Evolutionary conservation across 2,113 vertebrate species (phyloP).

Genomic region (Centropus unirufus): DNA sequence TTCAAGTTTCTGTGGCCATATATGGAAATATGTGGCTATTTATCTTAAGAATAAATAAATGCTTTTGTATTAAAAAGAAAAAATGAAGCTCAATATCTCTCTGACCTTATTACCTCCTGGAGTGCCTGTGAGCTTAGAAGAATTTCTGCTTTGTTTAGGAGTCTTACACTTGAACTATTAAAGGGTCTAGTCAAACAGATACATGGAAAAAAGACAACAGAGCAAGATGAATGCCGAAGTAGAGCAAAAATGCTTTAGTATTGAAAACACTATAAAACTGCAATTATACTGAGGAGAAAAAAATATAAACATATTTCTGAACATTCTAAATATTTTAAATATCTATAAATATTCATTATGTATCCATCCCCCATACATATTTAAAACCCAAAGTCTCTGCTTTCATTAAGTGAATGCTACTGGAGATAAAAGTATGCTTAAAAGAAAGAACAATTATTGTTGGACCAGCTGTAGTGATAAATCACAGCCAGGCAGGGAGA

Average conservation of each 20-base stretch:
- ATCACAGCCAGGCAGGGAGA: slow-evolving; percentile 59
- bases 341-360: slow-evolving; percentile 68
- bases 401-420: slow-evolving; percentile 60
- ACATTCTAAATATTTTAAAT: slow-evolving; percentile 66
- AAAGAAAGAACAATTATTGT: slow-evolving; percentile 67
- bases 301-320: slow-evolving; percentile 34
- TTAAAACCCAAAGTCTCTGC: slow-evolving; percentile 49
- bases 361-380: slow-evolving; percentile 17
- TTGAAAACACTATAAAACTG: slow-evolving; percentile 41
- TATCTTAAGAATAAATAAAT: not conserved
- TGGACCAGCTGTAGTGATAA: slow-evolving; percentile 65
- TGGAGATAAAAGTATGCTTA: slow-evolving; percentile 69
- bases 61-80: not conserved
- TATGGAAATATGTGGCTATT: not conserved
- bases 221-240: slow-evolving; percentile 4
- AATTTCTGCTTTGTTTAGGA: not conserved
- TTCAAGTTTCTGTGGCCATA: not conserved
- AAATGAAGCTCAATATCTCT: not conserved
- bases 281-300: slow-evolving; percentile 39
- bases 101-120: not conserved
- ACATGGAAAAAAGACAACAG: not conserved
- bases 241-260: slow-evolving; percentile 1
- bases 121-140: not conserved
- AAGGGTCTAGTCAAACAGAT: not conserved
- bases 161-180: not conserved